phyloP scores from a whole-genome alignment of 2,888 invertebrate species.

The Noctua fimbriata region DNA sequence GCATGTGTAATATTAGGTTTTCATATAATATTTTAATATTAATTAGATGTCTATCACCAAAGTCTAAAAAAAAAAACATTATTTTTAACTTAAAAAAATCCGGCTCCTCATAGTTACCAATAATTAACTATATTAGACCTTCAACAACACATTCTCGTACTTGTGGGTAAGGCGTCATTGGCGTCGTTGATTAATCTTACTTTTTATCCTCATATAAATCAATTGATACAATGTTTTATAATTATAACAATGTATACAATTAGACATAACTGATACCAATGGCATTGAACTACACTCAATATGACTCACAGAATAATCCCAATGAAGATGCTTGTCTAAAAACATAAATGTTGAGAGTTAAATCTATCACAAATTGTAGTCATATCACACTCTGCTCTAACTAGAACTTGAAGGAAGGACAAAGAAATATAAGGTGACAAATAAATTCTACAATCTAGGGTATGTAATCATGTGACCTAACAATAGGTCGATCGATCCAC shows the following conservation, averaged over 20 bases:
- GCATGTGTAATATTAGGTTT: not conserved
- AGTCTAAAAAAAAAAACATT: not conserved
- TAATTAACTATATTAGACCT: not conserved
- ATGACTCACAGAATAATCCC: conserved; percentile 26
- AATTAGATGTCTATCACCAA: not conserved
- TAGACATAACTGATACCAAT: conserved; percentile 21
- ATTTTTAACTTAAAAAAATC: not conserved
- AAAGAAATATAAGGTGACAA: not conserved
- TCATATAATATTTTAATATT: no score
- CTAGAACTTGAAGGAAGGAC: not conserved
- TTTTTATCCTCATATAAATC: conserved; percentile 34
- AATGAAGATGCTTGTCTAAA: conserved; percentile 8
- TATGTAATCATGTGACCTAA: conserved; percentile 15
- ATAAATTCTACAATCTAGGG: conserved; percentile 25
- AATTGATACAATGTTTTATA: conserved; percentile 13
- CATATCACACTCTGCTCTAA: not conserved
- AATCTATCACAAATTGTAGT: not conserved
- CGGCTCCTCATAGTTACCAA: not conserved
- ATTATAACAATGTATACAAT: not conserved
- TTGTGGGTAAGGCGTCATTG: not conserved
- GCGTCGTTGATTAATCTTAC: not conserved
- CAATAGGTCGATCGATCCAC: conserved; percentile 31
- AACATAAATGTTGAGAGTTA: not conserved
- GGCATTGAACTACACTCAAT: conserved; percentile 25
- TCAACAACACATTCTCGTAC: not conserved